These are phyloP conservation scores for Macquaria australasica DNA, from an alignment of 2,113 vertebrate species.

Conservation along the genomic window DNA sequence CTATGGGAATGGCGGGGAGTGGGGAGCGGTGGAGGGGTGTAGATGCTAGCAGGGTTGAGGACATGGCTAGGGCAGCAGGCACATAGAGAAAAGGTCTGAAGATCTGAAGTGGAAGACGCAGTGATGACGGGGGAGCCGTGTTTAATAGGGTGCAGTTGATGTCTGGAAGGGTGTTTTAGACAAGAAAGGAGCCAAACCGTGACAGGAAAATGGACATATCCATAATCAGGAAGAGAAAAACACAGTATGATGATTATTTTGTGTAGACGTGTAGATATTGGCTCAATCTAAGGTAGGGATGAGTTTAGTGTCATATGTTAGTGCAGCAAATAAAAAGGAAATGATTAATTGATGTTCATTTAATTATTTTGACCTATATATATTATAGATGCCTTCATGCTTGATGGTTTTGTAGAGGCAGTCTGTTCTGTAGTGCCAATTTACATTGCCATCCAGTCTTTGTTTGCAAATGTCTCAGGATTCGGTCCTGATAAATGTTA, in stretches of 20 bases:
- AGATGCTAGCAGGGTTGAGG: slow-evolving; percentile 59
- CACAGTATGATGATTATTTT: background rate
- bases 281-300: background rate
- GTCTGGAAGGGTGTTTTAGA: slow-evolving; percentile 15
- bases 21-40: slow-evolving; percentile 12
- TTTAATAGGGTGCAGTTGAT: slow-evolving; percentile 18
- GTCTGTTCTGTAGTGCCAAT: background rate
- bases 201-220: background rate
- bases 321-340: slow-evolving; percentile 13
- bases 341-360: background rate
- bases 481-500: background rate
- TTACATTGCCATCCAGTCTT: slow-evolving; percentile 28
- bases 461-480: slow-evolving; percentile 14
- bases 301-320: background rate
- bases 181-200: background rate
- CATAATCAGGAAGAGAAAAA: background rate
- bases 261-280: slow-evolving; percentile 39
- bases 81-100: slow-evolving; percentile 17
- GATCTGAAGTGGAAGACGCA: slow-evolving; percentile 17
- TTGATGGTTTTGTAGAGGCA: background rate
- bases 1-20: slow-evolving; percentile 37
- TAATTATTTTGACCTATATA: slow-evolving; percentile 33
- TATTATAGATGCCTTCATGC: slow-evolving; percentile 28
- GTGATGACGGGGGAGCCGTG: slow-evolving; percentile 9
- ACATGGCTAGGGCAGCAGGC: slow-evolving; percentile 52